Percentiles rank a stretch among this genome's conserved stretches.
Conservation (phyloP, 1,140 invertebrate genomes). For the Magallana angulata region DNA sequence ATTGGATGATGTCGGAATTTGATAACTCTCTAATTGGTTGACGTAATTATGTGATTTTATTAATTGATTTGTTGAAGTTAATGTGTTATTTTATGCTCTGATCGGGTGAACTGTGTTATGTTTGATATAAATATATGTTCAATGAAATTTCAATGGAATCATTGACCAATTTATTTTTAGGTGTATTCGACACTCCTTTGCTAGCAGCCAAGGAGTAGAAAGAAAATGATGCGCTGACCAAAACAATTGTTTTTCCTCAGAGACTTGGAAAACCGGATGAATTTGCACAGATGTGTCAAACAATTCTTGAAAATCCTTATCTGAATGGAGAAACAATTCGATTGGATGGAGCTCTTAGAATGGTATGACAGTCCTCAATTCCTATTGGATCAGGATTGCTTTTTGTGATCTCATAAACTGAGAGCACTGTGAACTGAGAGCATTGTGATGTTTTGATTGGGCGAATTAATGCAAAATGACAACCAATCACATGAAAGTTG, state of each 20-base stretch:
- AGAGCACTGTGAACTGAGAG: no score
- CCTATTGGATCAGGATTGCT: not conserved
- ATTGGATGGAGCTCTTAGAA: slow-evolving; percentile 91
- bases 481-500: not conserved
- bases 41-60: no score
- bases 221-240: slow-evolving; percentile 85
- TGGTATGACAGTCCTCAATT: slow-evolving; percentile 70
- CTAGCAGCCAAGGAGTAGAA: slow-evolving; percentile 84
- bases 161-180: slow-evolving; percentile 79
- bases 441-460: not conserved
- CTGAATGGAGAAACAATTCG: slow-evolving; percentile 97
- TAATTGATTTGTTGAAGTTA: no score
- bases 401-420: not conserved
- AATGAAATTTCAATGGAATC: no score
- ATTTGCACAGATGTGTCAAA: slow-evolving; percentile 91
- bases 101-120: no score
- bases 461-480: not conserved
- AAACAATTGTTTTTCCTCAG: slow-evolving; percentile 91
- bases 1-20: no score
- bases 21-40: no score
- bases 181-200: slow-evolving; percentile 95
- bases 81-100: no score
- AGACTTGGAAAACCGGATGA: slow-evolving; percentile 93
- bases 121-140: no score
- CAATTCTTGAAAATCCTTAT: slow-evolving; percentile 93